A percentile compares a stretch with the other conserved stretches of the same genome.
Conservation (phyloP, 2,888 invertebrate species). For the Mesoligia furuncula region DNA sequence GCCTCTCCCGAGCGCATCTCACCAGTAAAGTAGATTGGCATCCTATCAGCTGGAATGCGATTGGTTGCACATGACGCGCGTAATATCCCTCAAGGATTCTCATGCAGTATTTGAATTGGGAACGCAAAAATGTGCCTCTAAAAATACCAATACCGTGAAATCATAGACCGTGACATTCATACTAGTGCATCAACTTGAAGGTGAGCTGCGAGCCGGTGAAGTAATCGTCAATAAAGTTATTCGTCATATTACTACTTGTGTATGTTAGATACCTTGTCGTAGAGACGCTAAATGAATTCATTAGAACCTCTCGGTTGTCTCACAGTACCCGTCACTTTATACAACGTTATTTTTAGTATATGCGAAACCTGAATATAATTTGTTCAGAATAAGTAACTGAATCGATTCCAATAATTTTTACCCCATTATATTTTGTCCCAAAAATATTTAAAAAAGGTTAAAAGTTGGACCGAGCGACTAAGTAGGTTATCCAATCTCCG, state of each 20-base stretch:
- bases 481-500: no score
- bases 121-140: slow-evolving; percentile 31
- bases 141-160: slow-evolving; percentile 40
- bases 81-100: slow-evolving; percentile 62
- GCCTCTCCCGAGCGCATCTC: slow-evolving; percentile 73
- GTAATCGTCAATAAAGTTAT: slow-evolving; percentile 63
- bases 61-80: slow-evolving; percentile 68
- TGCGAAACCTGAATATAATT: no score
- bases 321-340: slow-evolving; percentile 60
- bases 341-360: no score
- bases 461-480: no score
- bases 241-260: slow-evolving; percentile 45
- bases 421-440: no score
- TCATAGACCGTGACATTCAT: slow-evolving; percentile 48
- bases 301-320: slow-evolving; percentile 69
- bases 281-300: slow-evolving; percentile 70
- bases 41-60: slow-evolving; percentile 73
- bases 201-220: slow-evolving; percentile 48
- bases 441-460: no score
- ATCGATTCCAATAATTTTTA: no score
- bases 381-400: no score
- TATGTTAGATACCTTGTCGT: slow-evolving; percentile 46
- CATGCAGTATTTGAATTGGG: slow-evolving; percentile 46
- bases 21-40: slow-evolving; percentile 76
- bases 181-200: slow-evolving; percentile 40